Conservation (phyloP, 2,888 invertebrate species). For the Dolichomitus sp. region DNA sequence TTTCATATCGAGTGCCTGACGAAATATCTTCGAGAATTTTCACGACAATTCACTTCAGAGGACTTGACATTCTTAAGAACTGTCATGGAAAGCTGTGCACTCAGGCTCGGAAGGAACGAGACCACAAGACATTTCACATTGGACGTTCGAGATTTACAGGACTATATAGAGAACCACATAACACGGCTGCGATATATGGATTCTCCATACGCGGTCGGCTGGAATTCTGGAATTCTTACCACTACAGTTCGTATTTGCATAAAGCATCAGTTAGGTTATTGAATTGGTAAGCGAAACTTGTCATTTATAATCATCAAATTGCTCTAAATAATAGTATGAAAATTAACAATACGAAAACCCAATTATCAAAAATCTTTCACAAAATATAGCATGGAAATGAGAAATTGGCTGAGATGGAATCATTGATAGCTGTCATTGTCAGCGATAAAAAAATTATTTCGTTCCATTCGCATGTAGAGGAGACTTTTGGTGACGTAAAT, state of each 20-base stretch:
- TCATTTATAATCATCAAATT: no score
- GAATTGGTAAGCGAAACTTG: not conserved
- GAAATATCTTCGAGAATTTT: conserved; percentile 27
- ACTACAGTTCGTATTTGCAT: not conserved
- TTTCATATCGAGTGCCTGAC: conserved; percentile 1
- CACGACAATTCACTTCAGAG: conserved; percentile 12
- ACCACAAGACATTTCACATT: conserved; percentile 21
- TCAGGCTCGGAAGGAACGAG: not conserved
- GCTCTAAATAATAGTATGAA: no score
- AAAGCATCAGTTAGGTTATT: not conserved
- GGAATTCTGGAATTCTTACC: conserved; percentile 73
- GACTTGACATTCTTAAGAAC: conserved; percentile 2
- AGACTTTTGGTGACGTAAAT: no score
- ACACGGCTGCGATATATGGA: conserved; percentile 68
- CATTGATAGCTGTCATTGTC: no score
- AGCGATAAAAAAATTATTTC: no score
- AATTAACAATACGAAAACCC: no score
- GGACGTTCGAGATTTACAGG: conserved; percentile 12
- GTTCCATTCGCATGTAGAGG: no score
- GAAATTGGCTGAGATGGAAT: no score
- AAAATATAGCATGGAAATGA: no score
- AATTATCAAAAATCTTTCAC: no score
- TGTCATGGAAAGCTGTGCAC: conserved; percentile 4
- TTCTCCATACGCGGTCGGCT: conserved; percentile 77
- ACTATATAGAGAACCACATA: conserved; percentile 5